These are phyloP conservation scores for Eolophus roseicapilla DNA, from an alignment of 2,113 vertebrate genomes.

Conservation along the genomic window DNA sequence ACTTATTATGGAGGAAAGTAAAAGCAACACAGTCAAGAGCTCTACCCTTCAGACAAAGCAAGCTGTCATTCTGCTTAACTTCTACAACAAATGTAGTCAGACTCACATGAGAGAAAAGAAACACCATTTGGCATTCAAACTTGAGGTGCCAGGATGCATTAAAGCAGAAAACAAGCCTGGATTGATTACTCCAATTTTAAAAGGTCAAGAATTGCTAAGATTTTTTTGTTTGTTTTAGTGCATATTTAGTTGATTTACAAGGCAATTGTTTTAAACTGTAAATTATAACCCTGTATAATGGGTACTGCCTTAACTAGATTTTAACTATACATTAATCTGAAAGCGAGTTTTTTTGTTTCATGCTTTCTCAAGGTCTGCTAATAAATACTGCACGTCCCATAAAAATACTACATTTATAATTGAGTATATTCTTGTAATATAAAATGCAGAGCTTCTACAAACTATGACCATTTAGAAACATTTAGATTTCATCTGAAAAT, in stretches of 20 bases:
- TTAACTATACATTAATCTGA: slow-evolving; percentile 42
- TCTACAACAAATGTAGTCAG: slow-evolving; percentile 66
- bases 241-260: slow-evolving; percentile 56
- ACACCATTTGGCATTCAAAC: slow-evolving; percentile 72
- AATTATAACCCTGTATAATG: slow-evolving; percentile 51
- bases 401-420: slow-evolving; percentile 39
- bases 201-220: slow-evolving; percentile 69
- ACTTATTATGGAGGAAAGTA: slow-evolving; percentile 75
- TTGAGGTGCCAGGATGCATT: slow-evolving; percentile 62
- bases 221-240: slow-evolving; percentile 51
- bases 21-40: slow-evolving; percentile 69
- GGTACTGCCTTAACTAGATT: slow-evolving; percentile 37
- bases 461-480: slow-evolving; percentile 28
- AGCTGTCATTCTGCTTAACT: slow-evolving; percentile 77
- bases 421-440: not conserved
- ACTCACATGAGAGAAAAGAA: slow-evolving; percentile 57
- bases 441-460: slow-evolving; percentile 25
- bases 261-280: slow-evolving; percentile 57
- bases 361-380: slow-evolving; percentile 1
- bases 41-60: slow-evolving; percentile 69
- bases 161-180: slow-evolving; percentile 58
- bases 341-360: not conserved
- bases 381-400: not conserved
- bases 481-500: slow-evolving; percentile 1
- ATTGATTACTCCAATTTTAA: slow-evolving; percentile 71